Base-by-base conservation (phyloP, 1,140 invertebrate species). In the Nylanderia fulva region DNA sequence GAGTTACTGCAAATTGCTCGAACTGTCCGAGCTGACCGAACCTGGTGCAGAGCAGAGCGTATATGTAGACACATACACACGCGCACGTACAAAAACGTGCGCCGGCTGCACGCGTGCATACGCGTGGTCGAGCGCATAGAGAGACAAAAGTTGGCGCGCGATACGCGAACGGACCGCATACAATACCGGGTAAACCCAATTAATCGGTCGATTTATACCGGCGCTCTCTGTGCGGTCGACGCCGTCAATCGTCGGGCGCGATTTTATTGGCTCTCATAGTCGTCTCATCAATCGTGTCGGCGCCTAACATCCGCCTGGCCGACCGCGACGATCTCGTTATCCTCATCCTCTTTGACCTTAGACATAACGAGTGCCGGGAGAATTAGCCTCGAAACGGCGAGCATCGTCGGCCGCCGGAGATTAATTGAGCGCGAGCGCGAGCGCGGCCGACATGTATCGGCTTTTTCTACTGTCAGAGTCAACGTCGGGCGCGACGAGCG, bases 1-100 rank as follows among this genome's bases (percentile, higher is more conserved):
- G 79, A 91, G 85, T 92, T 92, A 91, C 88, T 91, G 91, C 87
- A 92, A 92, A 92, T 91, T 92, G 91, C 85, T 75, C 69, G 58
- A 84, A 85, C 71, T 33, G 75, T 68, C 64, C 75, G 82, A 15
- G 63, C 52, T 66, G 21, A 39, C 3, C 80, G 21, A 63, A 60
- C n/a, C 24, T 29, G 36, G 33, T n/a, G n/a, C n/a, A n/a, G n/a
- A n/a, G n/a, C 13, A 24, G 15, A 45, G 29, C 27, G 36, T 15
- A 58, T n/a, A n/a, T n/a, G n/a, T n/a, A n/a, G n/a, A n/a, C n/a
- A n/a, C 27, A 66, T 27, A 58, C 15, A 54, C 15, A 52, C 61
- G 7, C 21, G 21, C 36, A 13, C 45, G 45, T 48, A 24, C 58
- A 13, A n/a, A 56, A 1, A 11, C 9, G 9, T 0, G 9, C 0